These are phyloP conservation scores for Cyprinodon diabolis DNA, from an alignment of 2,797 vertebrate genomes.

Conservation along the genomic window DNA sequence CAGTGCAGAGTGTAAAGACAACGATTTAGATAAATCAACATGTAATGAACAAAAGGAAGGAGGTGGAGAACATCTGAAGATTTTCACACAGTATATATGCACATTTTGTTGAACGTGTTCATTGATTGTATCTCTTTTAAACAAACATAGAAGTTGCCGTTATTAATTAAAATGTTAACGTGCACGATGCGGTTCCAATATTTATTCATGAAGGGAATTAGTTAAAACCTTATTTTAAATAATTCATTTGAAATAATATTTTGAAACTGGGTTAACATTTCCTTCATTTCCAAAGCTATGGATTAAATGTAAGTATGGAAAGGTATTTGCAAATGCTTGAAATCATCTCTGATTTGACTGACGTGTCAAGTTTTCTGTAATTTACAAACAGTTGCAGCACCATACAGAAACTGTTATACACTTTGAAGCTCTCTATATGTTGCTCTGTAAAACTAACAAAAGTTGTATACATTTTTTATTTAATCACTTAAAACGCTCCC, in stretches of 20 bases:
- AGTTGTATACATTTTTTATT: neutral
- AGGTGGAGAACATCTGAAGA: slow-evolving; percentile 3
- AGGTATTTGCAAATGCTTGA: neutral
- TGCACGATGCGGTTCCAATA: neutral
- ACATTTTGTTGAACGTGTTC: neutral
- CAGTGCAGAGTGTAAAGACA: slow-evolving; percentile 13
- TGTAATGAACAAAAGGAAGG: slow-evolving; percentile 7
- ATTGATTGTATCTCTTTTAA: neutral
- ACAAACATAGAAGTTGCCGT: neutral
- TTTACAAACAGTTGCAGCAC: neutral
- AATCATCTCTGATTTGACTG: neutral
- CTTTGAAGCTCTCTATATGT: slow-evolving; percentile 2
- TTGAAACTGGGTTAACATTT: neutral
- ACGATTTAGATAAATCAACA: slow-evolving; percentile 33
- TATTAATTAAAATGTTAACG: neutral
- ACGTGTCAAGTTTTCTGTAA: neutral
- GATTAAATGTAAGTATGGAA: neutral
- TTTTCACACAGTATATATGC: slow-evolving; percentile 7
- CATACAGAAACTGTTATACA: neutral
- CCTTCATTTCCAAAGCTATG: slow-evolving; percentile 1
- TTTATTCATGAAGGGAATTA: neutral
- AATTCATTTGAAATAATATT: slow-evolving; percentile 1
- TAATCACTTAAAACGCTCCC: neutral
- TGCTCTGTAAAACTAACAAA: neutral
- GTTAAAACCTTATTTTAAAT: neutral